Evolutionary conservation across 2,888 invertebrate species (phyloP).

Genomic region (Andricus curvator): DNA sequence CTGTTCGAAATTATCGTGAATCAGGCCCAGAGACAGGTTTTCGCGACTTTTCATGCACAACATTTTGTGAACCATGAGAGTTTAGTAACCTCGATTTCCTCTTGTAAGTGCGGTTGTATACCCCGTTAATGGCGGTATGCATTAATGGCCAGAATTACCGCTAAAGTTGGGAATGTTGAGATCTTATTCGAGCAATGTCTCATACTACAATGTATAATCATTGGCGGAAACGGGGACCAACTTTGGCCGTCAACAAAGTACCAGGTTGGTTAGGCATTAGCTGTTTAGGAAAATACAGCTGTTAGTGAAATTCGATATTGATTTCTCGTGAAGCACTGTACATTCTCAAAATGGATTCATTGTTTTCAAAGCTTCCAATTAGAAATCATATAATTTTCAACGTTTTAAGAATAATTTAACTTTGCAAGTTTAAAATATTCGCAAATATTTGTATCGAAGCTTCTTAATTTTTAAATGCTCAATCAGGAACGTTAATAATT

Average conservation of each 20-base stretch:
- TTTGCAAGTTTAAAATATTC: too few relatives aligned
- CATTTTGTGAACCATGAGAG: background rate
- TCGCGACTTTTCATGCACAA: background rate
- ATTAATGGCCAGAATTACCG: slow-evolving; percentile 7
- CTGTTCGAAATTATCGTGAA: background rate
- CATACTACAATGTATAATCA: background rate
- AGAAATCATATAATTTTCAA: too few relatives aligned
- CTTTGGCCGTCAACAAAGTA: background rate
- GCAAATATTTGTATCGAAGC: too few relatives aligned
- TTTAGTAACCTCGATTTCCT: slow-evolving; percentile 1
- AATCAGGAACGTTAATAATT: too few relatives aligned
- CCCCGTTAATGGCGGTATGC: background rate
- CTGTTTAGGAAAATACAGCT: background rate
- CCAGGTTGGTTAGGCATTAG: background rate
- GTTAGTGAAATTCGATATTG: background rate
- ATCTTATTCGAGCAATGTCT: slow-evolving; percentile 12
- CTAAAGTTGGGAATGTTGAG: slow-evolving; percentile 6
- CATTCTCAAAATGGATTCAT: background rate
- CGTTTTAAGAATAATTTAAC: too few relatives aligned
- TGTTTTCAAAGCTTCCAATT: too few relatives aligned
- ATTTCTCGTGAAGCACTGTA: background rate
- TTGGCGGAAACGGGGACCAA: background rate
- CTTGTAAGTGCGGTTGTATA: background rate
- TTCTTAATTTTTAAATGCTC: too few relatives aligned
- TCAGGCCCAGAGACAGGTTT: background rate